A percentile compares a stretch with the other conserved stretches of the same genome.
Conservation (phyloP, 2,888 invertebrate genomes). For the Sericinus montela region DNA sequence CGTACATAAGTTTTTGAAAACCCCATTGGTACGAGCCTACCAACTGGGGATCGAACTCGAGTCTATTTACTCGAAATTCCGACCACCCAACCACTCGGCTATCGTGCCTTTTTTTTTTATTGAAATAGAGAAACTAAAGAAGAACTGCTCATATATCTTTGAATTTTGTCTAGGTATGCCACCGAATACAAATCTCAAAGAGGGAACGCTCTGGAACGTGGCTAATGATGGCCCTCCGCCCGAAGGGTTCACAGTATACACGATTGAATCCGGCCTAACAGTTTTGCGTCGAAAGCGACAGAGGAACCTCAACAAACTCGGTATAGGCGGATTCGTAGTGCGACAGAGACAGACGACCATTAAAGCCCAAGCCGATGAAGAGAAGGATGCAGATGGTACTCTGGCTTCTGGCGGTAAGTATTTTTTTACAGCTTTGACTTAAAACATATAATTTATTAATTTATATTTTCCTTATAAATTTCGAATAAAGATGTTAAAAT, state of each 20-base stretch:
- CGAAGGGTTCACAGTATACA: constrained; percentile 88
- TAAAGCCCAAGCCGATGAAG: constrained; percentile 55
- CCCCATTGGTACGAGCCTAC: no score
- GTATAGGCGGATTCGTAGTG: constrained; percentile 94
- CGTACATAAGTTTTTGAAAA: no score
- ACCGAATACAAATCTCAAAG: constrained; percentile 80
- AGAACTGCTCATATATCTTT: no score
- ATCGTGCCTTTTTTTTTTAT: no score
- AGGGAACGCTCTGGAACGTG: constrained; percentile 90
- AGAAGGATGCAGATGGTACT: constrained; percentile 56
- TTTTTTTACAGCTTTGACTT: no score
- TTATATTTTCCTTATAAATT: no score
- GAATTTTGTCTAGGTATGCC: constrained; percentile 39
- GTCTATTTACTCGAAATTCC: no score
- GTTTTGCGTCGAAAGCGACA: constrained; percentile 90
- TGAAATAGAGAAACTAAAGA: no score
- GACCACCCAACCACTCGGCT: no score
- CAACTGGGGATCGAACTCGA: no score
- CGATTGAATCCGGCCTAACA: constrained; percentile 89
- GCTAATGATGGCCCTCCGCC: constrained; percentile 89
- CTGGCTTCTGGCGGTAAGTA: constrained; percentile 49
- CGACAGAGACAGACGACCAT: constrained; percentile 80
- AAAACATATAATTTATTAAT: no score
- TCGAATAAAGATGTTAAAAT: no score
- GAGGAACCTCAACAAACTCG: constrained; percentile 91